Evolutionary conservation across 1,140 invertebrate species (phyloP).

Genomic region (Cyphomyrmex costatus): DNA sequence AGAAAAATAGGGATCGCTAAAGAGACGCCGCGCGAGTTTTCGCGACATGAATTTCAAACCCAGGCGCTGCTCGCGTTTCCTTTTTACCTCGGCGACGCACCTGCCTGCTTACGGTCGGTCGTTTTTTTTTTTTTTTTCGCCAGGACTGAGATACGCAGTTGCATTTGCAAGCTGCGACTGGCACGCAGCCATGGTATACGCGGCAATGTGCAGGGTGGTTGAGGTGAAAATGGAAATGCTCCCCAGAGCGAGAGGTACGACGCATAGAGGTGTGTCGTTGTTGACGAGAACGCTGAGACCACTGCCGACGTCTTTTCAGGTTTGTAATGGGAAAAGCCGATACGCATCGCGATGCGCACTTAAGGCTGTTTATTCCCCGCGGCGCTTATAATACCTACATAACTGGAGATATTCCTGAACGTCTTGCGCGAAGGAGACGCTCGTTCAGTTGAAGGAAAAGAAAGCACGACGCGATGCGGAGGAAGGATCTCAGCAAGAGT

Average conservation of each 20-base stretch:
- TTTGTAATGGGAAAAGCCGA: conserved; percentile 85
- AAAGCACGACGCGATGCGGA: neutral
- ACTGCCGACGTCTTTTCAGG: conserved; percentile 79
- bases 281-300: conserved; percentile 67
- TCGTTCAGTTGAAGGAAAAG: conserved; percentile 19
- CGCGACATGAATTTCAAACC: conserved; percentile 58
- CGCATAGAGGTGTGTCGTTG: conserved; percentile 38
- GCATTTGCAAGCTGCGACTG: conserved; percentile 82
- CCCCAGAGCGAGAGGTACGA: conserved; percentile 45
- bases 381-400: conserved; percentile 82
- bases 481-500: conserved; percentile 42
- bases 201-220: conserved; percentile 34
- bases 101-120: conserved; percentile 60
- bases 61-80: neutral
- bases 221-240: conserved; percentile 82
- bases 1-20: conserved; percentile 49
- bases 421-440: conserved; percentile 34
- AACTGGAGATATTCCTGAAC: conserved; percentile 73
- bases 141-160: conserved; percentile 77
- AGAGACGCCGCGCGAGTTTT: conserved; percentile 34
- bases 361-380: conserved; percentile 83
- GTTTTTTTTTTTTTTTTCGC: neutral
- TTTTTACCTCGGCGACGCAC: conserved; percentile 52
- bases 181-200: conserved; percentile 79
- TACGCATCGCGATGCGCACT: conserved; percentile 84